Base-by-base conservation (phyloP, 2,888 invertebrate genomes). In the Odontocolon sp. region DNA sequence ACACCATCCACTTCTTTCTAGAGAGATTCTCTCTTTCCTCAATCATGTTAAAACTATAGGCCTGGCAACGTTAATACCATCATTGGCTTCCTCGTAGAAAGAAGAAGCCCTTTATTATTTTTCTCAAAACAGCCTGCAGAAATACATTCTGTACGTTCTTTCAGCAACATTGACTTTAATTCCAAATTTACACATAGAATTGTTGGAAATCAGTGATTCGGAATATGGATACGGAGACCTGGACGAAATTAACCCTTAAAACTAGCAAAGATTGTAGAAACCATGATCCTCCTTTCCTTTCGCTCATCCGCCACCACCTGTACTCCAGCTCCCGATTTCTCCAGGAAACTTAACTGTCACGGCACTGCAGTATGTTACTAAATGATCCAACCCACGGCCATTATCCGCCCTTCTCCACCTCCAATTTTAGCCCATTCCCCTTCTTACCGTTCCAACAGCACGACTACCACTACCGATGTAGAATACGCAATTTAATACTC, bases 401-500 rank as follows among this genome's bases (percentile, higher is more conserved):
- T 90, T 89, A 89, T 87, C 86, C 86, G 81, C 76, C 83, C 81
- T 70, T 72, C 74, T 66, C 50, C 45, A n/a, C 38, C 68, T 59
- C 67, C 59, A 66, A 77, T 76, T 56, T 77, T 54, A 68, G 77
- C 72, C 77, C 80, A 66, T 76, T 78, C 83, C 77, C 81, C 79
- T 77, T 75, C 80, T 71, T 57, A 68, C 64, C 78, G 77, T 77
- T 78, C 67, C 63, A 77, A 71, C 78, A 77, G 82, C 57, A 80
- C 77, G 77, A 78, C 80, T 78, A 78, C 81, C 78, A 33, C 57
- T 36, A 36, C 57, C 40, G 18, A 68, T 74, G 83, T 84, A 85
- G 87, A 90, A 90, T 90, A 88, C 88, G 89, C 89, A 90, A 89
- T 90, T 90, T 90, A 90, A 90, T 90, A 90, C 89, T 87, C 89